Base-by-base conservation (phyloP, 2,797 vertebrate genomes). In the Lagorchestes hirsutus region DNA sequence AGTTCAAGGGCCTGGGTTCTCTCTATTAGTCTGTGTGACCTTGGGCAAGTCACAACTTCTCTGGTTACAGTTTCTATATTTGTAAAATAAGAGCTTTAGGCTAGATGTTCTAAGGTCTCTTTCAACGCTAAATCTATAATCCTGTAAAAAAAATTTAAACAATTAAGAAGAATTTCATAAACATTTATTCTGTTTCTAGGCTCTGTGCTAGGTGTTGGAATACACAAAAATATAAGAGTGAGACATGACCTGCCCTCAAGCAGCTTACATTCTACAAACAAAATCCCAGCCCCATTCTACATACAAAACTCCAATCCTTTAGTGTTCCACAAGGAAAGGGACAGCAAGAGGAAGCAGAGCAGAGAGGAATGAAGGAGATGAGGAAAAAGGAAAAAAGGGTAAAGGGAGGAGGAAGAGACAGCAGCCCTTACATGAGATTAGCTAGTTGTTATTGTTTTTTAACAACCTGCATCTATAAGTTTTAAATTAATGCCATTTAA, bases 361-460 rank as follows among this genome's bases (percentile, higher is more conserved):
- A 94, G 34, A 93, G 59, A 95, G 95, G 93, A 94, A 16, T 54
- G 59, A 94, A 56, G 50, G 31, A 91, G 92, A 8, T 34, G 22
- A 54, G 55, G 18, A 94, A 62, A 92, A 94, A 67, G 24, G 58
- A 91, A 54, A 50, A 34, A 52, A 3, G 87, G 93, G 22, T 59
- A 50, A 46, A 95, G 62, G 56, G 67, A n/a, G 40, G n/a, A n/a
- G 31, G 93, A 13, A 29, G 9, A 95, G 46, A 95, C 24, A 58
- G 92, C 6, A 24, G 94, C n/a, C 59, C 18, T 46, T 62, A 74
- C 90, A 58, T 55, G 90, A 54, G 50, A 59, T 90, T 40, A 94
- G 92, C 40, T 91, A 24, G 82, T 82, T 18, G 56, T 58, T 55
- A 0, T 22, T 29, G 29, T 67, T 40, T 40, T 22, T 92, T 55